Evolutionary conservation across 2,113 vertebrate species (phyloP).

Genomic region (Megaceryle torquata): DNA sequence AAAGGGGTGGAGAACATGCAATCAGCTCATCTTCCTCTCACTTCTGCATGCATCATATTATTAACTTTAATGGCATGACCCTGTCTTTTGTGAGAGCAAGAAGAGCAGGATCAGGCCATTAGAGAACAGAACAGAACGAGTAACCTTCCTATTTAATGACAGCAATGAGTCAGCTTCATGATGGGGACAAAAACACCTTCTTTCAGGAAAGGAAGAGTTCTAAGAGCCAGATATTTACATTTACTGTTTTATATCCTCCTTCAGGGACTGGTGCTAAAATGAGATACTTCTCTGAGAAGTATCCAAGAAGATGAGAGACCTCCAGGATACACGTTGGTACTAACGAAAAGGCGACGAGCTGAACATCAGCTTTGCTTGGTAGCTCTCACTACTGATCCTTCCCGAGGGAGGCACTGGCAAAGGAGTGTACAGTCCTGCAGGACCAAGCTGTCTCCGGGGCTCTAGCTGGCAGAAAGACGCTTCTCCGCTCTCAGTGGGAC

Average conservation of each 20-base stretch:
- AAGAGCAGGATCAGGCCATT: background rate
- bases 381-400: background rate
- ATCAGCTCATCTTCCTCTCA: background rate
- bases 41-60: background rate
- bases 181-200: background rate
- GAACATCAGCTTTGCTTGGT: background rate
- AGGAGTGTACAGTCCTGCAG: rapidly evolving
- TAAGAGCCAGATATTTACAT: background rate
- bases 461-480: background rate
- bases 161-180: background rate
- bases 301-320: background rate
- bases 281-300: background rate
- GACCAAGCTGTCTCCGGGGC: background rate
- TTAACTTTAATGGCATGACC: background rate
- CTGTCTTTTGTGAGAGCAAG: background rate
- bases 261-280: background rate
- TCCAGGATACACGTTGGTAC: background rate
- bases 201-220: background rate
- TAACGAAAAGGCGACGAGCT: background rate
- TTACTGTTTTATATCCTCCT: background rate
- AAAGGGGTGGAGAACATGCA: background rate
- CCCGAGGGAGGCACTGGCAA: background rate
- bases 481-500: background rate
- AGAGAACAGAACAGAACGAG: background rate
- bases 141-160: background rate